A percentile compares a stretch with the other conserved stretches of the same genome.
Evolutionary conservation across 2,113 vertebrate species (phyloP).

Genomic region (Pleuronectes platessa): DNA sequence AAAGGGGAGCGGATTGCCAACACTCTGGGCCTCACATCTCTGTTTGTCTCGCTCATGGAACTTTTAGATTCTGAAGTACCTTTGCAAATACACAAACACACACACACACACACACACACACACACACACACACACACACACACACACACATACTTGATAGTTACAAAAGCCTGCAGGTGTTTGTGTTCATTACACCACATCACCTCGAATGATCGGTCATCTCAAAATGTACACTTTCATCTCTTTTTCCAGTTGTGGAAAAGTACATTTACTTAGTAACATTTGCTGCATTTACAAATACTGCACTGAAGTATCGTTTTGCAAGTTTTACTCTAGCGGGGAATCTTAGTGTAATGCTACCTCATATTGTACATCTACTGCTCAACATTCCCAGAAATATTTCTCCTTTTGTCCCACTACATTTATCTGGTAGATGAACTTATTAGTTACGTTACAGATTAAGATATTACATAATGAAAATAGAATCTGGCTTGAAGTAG

Average conservation of each 20-base stretch:
- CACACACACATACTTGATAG: background rate
- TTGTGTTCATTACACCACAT: background rate
- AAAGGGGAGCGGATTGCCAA: slow-evolving; percentile 54
- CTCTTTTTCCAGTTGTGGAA: background rate
- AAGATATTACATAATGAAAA: background rate
- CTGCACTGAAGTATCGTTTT: background rate
- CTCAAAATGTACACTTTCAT: background rate
- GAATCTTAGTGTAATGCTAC: no score
- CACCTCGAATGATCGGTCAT: background rate
- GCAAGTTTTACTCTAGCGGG: background rate
- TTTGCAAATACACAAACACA: slow-evolving; percentile 17
- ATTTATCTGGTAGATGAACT: background rate
- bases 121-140: slow-evolving; percentile 1
- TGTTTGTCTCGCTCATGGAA: slow-evolving; percentile 17
- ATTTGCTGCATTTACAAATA: background rate
- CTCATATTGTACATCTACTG: no score
- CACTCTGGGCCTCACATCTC: slow-evolving; percentile 35
- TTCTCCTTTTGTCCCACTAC: background rate
- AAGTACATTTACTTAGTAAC: background rate
- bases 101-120: slow-evolving; percentile 4
- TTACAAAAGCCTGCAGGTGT: background rate
- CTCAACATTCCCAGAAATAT: background rate
- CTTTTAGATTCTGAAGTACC: slow-evolving; percentile 2
- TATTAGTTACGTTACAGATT: background rate
- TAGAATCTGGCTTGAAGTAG: no score